Base-by-base conservation (phyloP, 2,888 invertebrate species). In the Archips xylosteana region DNA sequence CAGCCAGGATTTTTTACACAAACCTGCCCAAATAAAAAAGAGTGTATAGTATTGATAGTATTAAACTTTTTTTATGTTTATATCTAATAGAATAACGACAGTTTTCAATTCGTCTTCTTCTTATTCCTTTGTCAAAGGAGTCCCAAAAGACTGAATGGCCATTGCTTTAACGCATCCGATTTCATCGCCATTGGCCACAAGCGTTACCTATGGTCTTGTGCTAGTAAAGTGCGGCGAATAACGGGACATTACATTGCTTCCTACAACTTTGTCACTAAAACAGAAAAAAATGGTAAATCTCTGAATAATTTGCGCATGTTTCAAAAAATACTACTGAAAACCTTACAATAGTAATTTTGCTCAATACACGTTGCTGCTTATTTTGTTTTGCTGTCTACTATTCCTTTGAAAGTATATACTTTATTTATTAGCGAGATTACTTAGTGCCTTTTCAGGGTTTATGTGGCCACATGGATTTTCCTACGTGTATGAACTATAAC, bases 151-250 rank as follows among this genome's bases (percentile, higher is more conserved):
- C 32, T 42, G 51, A 36, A 45, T 42, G 63, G 68, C n/a, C 68
- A 73, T 69, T 49, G 73, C 49, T 64, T 49, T 64, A 64, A 64
- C 64, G 60, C 64, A 69, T 69, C 73, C 63, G 73, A 69, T 74
- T 73, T 69, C 12, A 45, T 12, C 51, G 60, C 57, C 49, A 10
- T 6, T 5, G 39, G 39, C 42, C 42, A 9, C 63, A 57, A 62
- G 67, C 67, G 63, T 72, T 67, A 72, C 72, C 68, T 72, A 54
- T 54, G 62, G 67, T 66, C 65, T 54, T 63, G 68, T 72, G 72
- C 23, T 45, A 23, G 57, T 36, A 62, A 71, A 71, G 61, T 62
- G 45, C 67, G 60, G 57, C n/a, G 66, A 66, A 68, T 72, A 72
- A 72, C 68, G 62, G 47, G 10, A 47, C 45, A 10, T 72, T 60